A percentile compares a stretch with the other conserved stretches of the same genome.
These are phyloP conservation scores for Mus spretus DNA, from an alignment of 2,797 vertebrate species.

Conservation along the genomic window DNA sequence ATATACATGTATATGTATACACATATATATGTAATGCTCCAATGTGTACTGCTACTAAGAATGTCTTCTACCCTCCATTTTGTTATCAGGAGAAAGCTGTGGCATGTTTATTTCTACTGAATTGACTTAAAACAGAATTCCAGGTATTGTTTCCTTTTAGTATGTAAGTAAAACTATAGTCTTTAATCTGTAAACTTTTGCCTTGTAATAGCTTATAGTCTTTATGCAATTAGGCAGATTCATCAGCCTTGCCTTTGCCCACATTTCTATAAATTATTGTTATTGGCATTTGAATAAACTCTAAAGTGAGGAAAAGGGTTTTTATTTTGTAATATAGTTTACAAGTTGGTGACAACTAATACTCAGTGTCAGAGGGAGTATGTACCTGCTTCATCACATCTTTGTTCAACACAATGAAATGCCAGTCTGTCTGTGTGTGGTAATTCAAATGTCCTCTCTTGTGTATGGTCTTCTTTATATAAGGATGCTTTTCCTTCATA, in stretches of 20 bases:
- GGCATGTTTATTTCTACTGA: slow-evolving; percentile 41
- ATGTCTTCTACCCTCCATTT: slow-evolving; percentile 20
- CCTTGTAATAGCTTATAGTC: slow-evolving; percentile 56
- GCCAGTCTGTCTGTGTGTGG: not conserved
- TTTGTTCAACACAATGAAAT: slow-evolving; percentile 31
- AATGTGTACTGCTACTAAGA: slow-evolving; percentile 24
- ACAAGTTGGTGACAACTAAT: slow-evolving; percentile 33
- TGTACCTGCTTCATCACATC: not conserved
- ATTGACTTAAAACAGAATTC: slow-evolving; percentile 51
- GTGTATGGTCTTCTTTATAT: not conserved
- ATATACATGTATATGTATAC: not conserved
- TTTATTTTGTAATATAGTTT: slow-evolving; percentile 51
- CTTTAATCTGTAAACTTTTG: slow-evolving; percentile 58
- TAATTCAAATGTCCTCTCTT: slow-evolving; percentile 49
- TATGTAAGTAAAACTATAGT: slow-evolving; percentile 28
- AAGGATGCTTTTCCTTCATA: slow-evolving; percentile 49
- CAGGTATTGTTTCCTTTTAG: slow-evolving; percentile 41
- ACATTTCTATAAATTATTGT: slow-evolving; percentile 50
- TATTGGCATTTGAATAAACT: slow-evolving; percentile 54
- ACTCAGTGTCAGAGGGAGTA: not conserved
- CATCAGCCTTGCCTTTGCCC: slow-evolving; percentile 21
- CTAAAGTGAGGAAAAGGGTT: slow-evolving; percentile 36
- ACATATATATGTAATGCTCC: not conserved
- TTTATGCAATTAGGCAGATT: slow-evolving; percentile 51
- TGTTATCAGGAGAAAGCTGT: slow-evolving; percentile 63